Evolutionary conservation across 1,140 invertebrate species (phyloP), one percentile per base, ranked within the genome.

Genomic region (Pygmarrhopalites habei): DNA sequence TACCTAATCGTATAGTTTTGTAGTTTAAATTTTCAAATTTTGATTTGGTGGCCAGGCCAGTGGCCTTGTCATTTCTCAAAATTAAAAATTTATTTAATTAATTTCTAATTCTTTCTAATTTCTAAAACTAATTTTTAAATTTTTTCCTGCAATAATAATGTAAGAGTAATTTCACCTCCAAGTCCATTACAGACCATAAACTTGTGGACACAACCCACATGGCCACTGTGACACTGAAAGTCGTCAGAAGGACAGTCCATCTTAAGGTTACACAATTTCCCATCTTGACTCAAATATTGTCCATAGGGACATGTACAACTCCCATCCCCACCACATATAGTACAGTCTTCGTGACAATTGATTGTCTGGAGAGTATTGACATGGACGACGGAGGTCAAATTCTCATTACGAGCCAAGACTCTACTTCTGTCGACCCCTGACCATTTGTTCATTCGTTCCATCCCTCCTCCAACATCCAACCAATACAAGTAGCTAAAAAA

Each of bases 401-500:
- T 60, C 74, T 68, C 63, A n/a, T 39, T 68, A 29, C 67, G 32
- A 0, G 67, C 60, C 25, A 68, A 15, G 3, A 58, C 61, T 19
- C 73, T 72, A 39, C 78, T 75, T 41, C 77, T 77, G 19, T 77
- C 75, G 2, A 76, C 70, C 5, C 81, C 81, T 15, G 79, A 81
- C 23, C 75, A 78, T 72, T 87, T 87, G 67, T 86, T 79, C 0
- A 83, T 80, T 41, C 84, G 72, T 67, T 84, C 85, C 1, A 89
- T 76, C 7, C 77, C 81, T 52, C 87, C 87, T 72, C 84, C 84
- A 72, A 93, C 89, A 51, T 68, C 67, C 55, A 86, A 82, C 85
- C 90, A 90, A 75, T 93, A 95, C 23, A 95, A 77, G 73, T 84
- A 83, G 52, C 85, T 81, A 85, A 76, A 5, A 77, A 43, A 72